A percentile compares a stretch with the other conserved stretches of the same genome.
Conservation (phyloP, 2,797 vertebrate species). For the Channa striata region DNA sequence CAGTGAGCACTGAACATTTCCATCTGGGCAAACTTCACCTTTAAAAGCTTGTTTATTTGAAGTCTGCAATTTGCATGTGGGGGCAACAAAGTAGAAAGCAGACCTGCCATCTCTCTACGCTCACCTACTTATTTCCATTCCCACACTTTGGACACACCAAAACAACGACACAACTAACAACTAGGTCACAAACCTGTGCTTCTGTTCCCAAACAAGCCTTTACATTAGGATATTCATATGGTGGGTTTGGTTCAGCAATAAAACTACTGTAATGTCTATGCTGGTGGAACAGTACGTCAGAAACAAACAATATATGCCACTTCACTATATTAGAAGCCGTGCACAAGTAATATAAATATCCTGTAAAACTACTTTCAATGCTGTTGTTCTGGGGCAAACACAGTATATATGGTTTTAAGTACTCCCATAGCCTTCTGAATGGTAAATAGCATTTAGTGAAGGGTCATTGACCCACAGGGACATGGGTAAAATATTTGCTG, state of each 20-base stretch:
- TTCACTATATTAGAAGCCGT: conserved; percentile 5
- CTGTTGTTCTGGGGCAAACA: conserved; percentile 6
- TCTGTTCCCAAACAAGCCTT: conserved; percentile 24
- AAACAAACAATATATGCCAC: conserved; percentile 11
- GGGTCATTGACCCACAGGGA: conserved; percentile 15
- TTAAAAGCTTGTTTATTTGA: conserved; percentile 80
- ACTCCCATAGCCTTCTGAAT: conserved; percentile 4
- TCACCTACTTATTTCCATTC: conserved; percentile 62
- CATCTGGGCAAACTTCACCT: conserved; percentile 76
- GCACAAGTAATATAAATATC: neutral
- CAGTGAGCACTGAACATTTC: conserved; percentile 70
- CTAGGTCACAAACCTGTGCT: conserved; percentile 37
- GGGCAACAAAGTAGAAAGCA: conserved; percentile 70
- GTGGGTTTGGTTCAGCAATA: neutral
- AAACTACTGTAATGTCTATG: conserved; percentile 5
- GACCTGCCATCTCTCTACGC: conserved; percentile 58
- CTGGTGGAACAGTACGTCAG: neutral
- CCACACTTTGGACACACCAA: conserved; percentile 50
- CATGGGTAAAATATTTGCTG: conserved; percentile 1
- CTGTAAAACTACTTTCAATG: neutral
- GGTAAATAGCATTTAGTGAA: conserved; percentile 15
- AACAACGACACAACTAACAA: conserved; percentile 43
- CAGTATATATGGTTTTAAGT: neutral
- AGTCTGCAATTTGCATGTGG: conserved; percentile 73
- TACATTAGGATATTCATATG: conserved; percentile 11